These are phyloP conservation scores for Sphyrna mokarran DNA, from an alignment of 2,113 vertebrate species.

Conservation along the genomic window DNA sequence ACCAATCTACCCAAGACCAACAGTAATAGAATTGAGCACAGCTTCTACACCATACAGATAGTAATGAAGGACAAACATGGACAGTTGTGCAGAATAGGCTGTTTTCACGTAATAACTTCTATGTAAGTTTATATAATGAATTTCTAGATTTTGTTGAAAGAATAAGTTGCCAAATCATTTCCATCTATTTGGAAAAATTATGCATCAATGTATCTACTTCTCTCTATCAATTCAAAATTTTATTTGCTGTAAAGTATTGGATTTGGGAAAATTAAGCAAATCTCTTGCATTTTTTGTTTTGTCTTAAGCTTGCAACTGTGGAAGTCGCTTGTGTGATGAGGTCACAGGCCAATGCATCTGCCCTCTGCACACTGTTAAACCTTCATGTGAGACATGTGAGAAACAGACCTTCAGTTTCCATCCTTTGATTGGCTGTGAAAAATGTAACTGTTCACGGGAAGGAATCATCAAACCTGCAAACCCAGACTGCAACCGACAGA, in stretches of 20 bases:
- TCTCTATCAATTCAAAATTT: not conserved
- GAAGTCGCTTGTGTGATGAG: slow-evolving; percentile 72
- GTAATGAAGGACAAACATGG: too few relatives aligned
- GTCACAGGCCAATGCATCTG: slow-evolving; percentile 77
- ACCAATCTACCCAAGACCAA: not conserved
- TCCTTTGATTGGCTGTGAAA: slow-evolving; percentile 74
- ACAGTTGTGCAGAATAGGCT: not conserved
- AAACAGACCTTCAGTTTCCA: slow-evolving; percentile 75
- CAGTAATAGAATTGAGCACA: not conserved
- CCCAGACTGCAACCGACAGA: slow-evolving; percentile 63
- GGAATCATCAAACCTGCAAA: slow-evolving; percentile 51
- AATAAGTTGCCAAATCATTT: not conserved
- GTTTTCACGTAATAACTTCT: not conserved
- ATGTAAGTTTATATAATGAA: not conserved
- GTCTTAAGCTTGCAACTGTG: slow-evolving; percentile 70
- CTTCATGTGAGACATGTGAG: slow-evolving; percentile 70
- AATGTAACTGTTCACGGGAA: slow-evolving; percentile 70
- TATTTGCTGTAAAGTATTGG: not conserved
- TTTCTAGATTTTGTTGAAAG: not conserved
- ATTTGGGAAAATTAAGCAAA: not conserved
- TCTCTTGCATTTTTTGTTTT: not conserved
- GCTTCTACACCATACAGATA: not conserved
- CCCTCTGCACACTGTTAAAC: slow-evolving; percentile 72
- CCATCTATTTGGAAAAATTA: not conserved
- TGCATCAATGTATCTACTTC: not conserved